Evolutionary conservation across 2,797 vertebrate species (phyloP).

Genomic region (Antennarius maculatus): DNA sequence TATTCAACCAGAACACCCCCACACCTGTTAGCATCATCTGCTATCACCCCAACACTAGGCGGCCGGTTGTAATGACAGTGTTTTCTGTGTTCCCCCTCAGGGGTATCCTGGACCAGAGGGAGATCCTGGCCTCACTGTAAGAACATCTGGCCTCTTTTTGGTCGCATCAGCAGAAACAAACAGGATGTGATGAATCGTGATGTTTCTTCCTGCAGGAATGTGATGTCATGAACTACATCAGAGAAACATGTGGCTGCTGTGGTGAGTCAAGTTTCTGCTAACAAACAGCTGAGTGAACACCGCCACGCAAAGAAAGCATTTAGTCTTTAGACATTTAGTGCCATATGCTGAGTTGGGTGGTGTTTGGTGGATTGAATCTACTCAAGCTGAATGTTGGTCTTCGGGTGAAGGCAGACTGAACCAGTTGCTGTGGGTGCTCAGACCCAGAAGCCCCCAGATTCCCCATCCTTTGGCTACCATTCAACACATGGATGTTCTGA

Average conservation of each 20-base stretch:
- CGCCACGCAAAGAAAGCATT: too few relatives aligned
- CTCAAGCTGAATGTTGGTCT: too few relatives aligned
- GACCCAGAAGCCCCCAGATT: too few relatives aligned
- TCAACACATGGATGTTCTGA: not conserved
- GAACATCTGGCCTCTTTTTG: slow-evolving; percentile 53
- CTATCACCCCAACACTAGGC: not conserved
- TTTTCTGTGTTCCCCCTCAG: slow-evolving; percentile 72
- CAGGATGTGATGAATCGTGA: not conserved
- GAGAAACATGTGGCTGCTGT: slow-evolving; percentile 97
- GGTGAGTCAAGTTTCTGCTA: slow-evolving; percentile 77
- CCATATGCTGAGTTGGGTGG: too few relatives aligned
- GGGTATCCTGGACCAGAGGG: slow-evolving; percentile 89
- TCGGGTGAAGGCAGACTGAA: too few relatives aligned
- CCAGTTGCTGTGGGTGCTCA: too few relatives aligned
- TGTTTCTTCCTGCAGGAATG: slow-evolving; percentile 85
- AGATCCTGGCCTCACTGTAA: slow-evolving; percentile 94
- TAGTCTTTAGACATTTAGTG: too few relatives aligned
- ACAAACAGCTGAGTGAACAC: too few relatives aligned
- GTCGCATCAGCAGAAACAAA: slow-evolving; percentile 3
- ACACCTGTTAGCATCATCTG: not conserved
- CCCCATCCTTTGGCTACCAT: too few relatives aligned
- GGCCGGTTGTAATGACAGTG: slow-evolving; percentile 14
- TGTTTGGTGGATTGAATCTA: too few relatives aligned
- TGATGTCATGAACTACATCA: slow-evolving; percentile 96
- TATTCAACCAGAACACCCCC: not conserved